Conservation (phyloP, 2,888 invertebrate genomes). For the Drosophila tripunctata region DNA sequence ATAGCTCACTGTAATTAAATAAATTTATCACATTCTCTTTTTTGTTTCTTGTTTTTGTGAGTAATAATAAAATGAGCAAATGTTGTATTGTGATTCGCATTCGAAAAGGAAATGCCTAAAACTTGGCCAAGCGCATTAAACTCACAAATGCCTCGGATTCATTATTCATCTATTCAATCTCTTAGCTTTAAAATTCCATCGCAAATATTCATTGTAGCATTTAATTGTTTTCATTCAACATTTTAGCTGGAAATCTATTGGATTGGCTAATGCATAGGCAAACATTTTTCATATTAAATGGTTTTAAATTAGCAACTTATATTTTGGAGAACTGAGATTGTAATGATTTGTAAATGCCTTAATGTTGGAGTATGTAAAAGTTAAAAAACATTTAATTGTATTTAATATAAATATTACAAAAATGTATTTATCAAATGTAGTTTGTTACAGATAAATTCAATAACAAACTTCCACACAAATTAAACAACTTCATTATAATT, state of each 20-base stretch:
- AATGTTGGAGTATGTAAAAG: too few relatives aligned
- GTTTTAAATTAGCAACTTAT: too few relatives aligned
- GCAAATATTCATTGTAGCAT: not conserved
- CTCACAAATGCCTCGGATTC: not conserved
- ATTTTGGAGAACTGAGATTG: not conserved
- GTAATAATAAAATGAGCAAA: conserved; percentile 25
- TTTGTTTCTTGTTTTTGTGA: conserved; percentile 11
- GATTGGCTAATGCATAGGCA: not conserved
- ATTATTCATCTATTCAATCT: conserved; percentile 4
- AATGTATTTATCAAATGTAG: too few relatives aligned
- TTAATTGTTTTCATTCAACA: not conserved
- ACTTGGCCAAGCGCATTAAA: conserved; percentile 15
- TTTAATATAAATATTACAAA: too few relatives aligned
- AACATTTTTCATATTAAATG: not conserved
- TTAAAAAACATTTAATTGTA: too few relatives aligned
- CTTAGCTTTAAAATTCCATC: not conserved
- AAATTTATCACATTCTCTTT: conserved; percentile 51
- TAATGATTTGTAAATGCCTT: too few relatives aligned
- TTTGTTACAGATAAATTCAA: too few relatives aligned
- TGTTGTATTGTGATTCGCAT: conserved; percentile 7
- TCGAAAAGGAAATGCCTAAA: conserved; percentile 27
- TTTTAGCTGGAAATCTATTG: not conserved
- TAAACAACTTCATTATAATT: too few relatives aligned
- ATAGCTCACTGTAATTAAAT: conserved; percentile 60
- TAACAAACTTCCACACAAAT: too few relatives aligned